These are phyloP conservation scores for Limnephilus rhombicus DNA, from an alignment of 2,888 invertebrate species.

Conservation along the genomic window DNA sequence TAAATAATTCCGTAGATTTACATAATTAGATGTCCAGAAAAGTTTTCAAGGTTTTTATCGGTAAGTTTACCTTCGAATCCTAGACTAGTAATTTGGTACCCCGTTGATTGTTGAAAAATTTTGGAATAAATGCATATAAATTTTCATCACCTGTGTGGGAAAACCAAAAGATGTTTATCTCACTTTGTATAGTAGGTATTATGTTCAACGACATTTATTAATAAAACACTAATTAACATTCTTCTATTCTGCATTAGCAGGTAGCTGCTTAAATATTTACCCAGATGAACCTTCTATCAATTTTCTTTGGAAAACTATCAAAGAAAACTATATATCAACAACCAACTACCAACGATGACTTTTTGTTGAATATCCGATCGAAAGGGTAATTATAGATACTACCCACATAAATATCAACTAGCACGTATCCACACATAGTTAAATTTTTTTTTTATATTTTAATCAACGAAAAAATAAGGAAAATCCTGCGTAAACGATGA, in stretches of 20 bases:
- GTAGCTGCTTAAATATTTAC: neutral
- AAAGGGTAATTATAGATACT: neutral
- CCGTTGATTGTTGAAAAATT: neutral
- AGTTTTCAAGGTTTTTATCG: neutral
- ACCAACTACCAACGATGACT: neutral
- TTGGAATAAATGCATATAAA: neutral
- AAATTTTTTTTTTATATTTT: neutral
- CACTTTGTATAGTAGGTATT: neutral
- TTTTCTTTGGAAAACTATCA: neutral
- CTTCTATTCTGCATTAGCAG: neutral
- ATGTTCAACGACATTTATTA: neutral
- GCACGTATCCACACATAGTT: too few relatives aligned
- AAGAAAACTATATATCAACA: neutral
- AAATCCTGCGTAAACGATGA: neutral
- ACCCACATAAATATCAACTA: neutral
- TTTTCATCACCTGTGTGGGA: neutral
- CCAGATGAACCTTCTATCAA: neutral
- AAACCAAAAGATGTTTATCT: neutral
- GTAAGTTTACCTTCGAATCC: neutral
- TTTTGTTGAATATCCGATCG: neutral
- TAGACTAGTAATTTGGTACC: neutral
- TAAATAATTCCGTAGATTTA: neutral
- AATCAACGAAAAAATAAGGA: neutral
- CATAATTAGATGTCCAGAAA: neutral
- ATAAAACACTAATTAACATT: neutral